phyloP scores from a whole-genome alignment of 2,888 invertebrate species.

The Coenonympha arcania region DNA sequence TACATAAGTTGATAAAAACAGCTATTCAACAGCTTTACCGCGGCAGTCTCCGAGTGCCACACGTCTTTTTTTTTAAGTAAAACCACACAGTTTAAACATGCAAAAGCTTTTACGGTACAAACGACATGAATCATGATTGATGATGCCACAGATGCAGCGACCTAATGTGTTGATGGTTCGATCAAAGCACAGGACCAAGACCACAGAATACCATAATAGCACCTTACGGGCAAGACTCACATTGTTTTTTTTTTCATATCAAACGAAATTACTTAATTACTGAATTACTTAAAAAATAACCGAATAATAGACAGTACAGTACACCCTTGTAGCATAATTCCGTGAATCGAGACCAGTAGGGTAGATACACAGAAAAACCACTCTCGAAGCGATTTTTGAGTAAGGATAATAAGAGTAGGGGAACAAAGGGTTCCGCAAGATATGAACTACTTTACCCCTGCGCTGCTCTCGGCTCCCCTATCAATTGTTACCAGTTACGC shows the following conservation, averaged over 20 bases:
- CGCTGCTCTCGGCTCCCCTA: constrained; percentile 46
- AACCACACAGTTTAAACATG: too few relatives aligned
- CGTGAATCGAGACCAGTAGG: constrained; percentile 60
- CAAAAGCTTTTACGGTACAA: background rate
- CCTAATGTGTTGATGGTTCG: background rate
- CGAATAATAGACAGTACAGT: background rate
- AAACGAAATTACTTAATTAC: too few relatives aligned
- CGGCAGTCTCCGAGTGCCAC: too few relatives aligned
- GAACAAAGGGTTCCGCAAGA: constrained; percentile 56
- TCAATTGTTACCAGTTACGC: constrained; percentile 69
- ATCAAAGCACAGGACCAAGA: background rate
- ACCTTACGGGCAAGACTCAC: too few relatives aligned
- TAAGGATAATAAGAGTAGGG: constrained; percentile 63
- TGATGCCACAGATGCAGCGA: background rate
- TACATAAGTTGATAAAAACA: too few relatives aligned
- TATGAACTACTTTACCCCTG: constrained; percentile 57
- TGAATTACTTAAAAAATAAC: background rate
- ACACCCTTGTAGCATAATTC: constrained; percentile 31
- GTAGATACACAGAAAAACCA: constrained; percentile 58
- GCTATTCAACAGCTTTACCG: too few relatives aligned
- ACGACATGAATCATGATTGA: background rate
- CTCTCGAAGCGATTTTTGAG: constrained; percentile 64
- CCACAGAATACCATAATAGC: too few relatives aligned
- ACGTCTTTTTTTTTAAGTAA: too few relatives aligned
- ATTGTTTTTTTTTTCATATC: too few relatives aligned